phyloP scores from a whole-genome alignment of 64 coral and sea anemone genomes.

The Porites lutea region DNA sequence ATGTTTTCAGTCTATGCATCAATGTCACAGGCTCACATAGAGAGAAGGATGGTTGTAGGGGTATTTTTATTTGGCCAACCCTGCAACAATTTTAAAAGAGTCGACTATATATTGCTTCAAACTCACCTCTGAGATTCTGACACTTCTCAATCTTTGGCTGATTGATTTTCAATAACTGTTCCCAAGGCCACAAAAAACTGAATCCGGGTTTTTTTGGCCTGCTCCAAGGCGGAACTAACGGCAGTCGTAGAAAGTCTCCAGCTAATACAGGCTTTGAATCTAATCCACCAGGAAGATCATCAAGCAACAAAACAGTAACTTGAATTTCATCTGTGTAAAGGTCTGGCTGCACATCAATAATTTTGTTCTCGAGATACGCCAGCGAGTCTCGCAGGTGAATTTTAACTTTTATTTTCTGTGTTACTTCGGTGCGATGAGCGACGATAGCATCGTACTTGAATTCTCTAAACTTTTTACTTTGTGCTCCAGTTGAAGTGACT shows the following conservation, averaged over 20 bases:
- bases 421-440: conserved; percentile 39
- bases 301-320: conserved; percentile 58
- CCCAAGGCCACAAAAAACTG: conserved; percentile 77
- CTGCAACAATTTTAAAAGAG: neutral
- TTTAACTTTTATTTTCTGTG: conserved; percentile 26
- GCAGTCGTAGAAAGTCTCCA: conserved; percentile 50
- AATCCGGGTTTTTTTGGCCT: conserved; percentile 81
- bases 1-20: too few relatives aligned
- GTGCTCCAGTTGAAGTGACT: conserved; percentile 61
- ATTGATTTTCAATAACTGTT: conserved; percentile 43
- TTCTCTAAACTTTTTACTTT: conserved; percentile 30
- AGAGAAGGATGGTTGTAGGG: too few relatives aligned
- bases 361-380: conserved; percentile 77
- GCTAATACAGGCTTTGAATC: conserved; percentile 59
- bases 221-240: conserved; percentile 64
- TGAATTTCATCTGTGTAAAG: conserved; percentile 74
- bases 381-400: conserved; percentile 80
- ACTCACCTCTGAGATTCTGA: conserved; percentile 76
- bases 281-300: conserved; percentile 24
- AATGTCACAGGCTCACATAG: too few relatives aligned
- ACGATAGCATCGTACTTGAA: conserved; percentile 70
- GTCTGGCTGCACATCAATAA: conserved; percentile 74
- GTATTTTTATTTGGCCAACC: too few relatives aligned
- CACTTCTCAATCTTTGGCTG: conserved; percentile 57
- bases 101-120: neutral